Evolutionary conservation across 2,888 invertebrate genomes (phyloP).

Genomic region (Leptopilina drosophilae): DNA sequence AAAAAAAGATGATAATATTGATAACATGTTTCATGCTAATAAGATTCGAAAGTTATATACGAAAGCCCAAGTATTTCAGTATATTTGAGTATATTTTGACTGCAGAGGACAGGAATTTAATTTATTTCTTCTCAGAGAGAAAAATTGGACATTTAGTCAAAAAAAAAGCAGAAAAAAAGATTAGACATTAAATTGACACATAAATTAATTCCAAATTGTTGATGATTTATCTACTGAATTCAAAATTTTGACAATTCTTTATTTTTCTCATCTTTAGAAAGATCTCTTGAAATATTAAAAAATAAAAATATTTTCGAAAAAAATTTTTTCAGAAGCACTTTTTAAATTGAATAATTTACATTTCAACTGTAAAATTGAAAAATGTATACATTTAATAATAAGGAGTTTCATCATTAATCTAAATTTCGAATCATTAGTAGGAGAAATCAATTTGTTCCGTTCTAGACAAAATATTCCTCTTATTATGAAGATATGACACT

Average conservation of each 20-base stretch:
- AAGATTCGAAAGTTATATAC: background rate
- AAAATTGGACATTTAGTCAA: slow-evolving; percentile 5
- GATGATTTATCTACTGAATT: background rate
- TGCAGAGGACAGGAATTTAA: background rate
- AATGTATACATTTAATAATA: background rate
- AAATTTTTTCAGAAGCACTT: background rate
- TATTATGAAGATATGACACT: background rate
- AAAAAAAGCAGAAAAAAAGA: background rate
- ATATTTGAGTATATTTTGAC: background rate
- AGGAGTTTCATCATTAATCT: background rate
- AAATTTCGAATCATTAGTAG: background rate
- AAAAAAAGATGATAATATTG: slow-evolving; percentile 12
- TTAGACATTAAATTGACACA: background rate
- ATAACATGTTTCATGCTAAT: slow-evolving; percentile 10
- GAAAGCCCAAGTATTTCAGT: background rate
- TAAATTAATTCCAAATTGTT: slow-evolving; percentile 5
- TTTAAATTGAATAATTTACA: background rate
- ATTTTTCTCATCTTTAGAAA: background rate
- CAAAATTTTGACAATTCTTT: background rate
- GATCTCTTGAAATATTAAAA: background rate
- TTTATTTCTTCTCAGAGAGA: background rate
- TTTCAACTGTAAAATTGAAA: background rate
- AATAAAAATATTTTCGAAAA: background rate
- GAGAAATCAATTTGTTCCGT: background rate
- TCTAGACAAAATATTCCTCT: background rate